Percentiles rank a stretch among this genome's conserved stretches.
Evolutionary conservation across 2,888 invertebrate genomes (phyloP).

Genomic region (Oscheius sp.): DNA sequence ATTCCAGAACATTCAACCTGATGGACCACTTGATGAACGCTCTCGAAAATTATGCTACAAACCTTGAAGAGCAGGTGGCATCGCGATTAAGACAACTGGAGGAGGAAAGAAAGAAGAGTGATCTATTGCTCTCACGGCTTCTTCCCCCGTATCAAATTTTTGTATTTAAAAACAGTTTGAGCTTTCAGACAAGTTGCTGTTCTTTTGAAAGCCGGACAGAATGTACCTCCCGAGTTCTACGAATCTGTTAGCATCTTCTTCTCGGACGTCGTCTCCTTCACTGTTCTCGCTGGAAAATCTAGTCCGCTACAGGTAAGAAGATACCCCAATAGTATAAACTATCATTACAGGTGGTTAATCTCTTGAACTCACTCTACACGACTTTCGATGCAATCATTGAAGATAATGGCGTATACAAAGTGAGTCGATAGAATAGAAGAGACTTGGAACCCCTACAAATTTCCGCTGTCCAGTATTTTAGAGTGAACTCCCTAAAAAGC

Average conservation of each 20-base stretch:
- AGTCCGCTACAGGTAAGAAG: conserved; percentile 61
- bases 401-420: conserved; percentile 70
- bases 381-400: conserved; percentile 70
- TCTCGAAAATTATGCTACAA: conserved; percentile 63
- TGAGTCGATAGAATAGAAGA: conserved; percentile 16
- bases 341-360: conserved; percentile 62
- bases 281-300: conserved; percentile 60
- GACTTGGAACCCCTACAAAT: too few relatives aligned
- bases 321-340: too few relatives aligned
- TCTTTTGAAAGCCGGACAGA: conserved; percentile 65
- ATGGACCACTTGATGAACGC: conserved; percentile 72
- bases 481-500: too few relatives aligned
- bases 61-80: conserved; percentile 63
- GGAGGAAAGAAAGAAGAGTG: conserved; percentile 67
- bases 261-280: conserved; percentile 68
- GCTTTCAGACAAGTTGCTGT: conserved; percentile 67
- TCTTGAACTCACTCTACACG: conserved; percentile 70
- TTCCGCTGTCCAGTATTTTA: too few relatives aligned
- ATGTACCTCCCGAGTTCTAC: conserved; percentile 64
- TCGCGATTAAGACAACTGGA: conserved; percentile 62
- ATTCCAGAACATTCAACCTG: conserved; percentile 46
- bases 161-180: neutral
- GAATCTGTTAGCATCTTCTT: conserved; percentile 69
- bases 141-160: conserved; percentile 52
- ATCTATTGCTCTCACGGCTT: conserved; percentile 63